phyloP scores from a whole-genome alignment of 2,113 vertebrate genomes.

The Eptesicus fuscus region DNA sequence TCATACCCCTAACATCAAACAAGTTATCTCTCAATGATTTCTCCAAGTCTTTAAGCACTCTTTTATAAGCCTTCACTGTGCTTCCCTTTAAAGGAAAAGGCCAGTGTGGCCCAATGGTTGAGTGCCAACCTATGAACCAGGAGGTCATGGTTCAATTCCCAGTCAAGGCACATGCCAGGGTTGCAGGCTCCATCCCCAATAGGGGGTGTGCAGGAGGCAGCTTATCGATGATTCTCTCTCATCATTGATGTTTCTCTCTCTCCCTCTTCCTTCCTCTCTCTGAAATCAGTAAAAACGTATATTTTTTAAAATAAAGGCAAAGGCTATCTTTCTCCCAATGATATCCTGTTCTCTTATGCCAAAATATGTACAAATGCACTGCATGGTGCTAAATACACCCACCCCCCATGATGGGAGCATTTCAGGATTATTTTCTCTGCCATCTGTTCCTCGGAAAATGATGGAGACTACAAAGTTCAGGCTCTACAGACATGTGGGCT shows the following conservation, averaged over 20 bases:
- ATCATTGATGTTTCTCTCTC: no score
- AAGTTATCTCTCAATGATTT: not conserved
- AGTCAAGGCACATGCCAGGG: no score
- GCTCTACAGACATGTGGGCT: not conserved
- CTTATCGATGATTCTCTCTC: no score
- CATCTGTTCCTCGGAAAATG: slow-evolving; percentile 70
- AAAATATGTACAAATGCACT: not conserved
- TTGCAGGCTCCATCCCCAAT: no score
- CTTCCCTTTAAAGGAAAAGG: not conserved
- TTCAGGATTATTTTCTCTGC: slow-evolving; percentile 69
- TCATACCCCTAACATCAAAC: not conserved
- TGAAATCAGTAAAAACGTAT: no score
- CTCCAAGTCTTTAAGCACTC: not conserved
- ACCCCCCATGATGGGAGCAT: not conserved
- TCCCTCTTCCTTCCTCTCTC: no score
- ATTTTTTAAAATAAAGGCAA: not conserved
- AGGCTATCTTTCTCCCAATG: not conserved
- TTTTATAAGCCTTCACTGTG: not conserved
- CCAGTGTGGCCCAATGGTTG: no score
- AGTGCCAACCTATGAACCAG: no score
- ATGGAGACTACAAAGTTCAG: slow-evolving; percentile 71
- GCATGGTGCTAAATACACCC: not conserved
- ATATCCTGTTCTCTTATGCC: not conserved
- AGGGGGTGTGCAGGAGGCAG: no score
- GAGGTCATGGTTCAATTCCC: no score